Evolutionary conservation across 2,113 vertebrate species (phyloP), one percentile per base, ranked within the genome.

Genomic region (Hyperopisus bebe): DNA sequence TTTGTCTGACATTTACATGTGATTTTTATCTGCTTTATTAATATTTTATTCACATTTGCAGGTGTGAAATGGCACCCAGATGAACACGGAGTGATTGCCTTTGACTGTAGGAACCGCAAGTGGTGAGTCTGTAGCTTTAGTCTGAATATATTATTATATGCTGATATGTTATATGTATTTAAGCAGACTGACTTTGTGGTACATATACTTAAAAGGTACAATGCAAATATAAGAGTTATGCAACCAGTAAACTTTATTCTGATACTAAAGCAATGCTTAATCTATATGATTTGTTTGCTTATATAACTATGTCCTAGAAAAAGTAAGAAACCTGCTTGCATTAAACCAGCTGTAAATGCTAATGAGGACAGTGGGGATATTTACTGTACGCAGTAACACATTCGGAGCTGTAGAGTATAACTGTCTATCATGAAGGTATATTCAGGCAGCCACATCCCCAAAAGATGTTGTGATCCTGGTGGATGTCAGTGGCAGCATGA

Each of bases 51-150:
- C 82, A 42, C 86, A 50, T n/a, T 88, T 9, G 80, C 0, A 99
- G 98, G 98, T 90, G 98, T 99, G 93, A 99, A 99, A 94, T 99
- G 98, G 98, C 96, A 99, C 92, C 97, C 98, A 44, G 98, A 99
- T 94, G 98, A 99, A 91, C 98, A 99, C 85, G 98, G 98, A 51
- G 98, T 99, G 53, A 99, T 99, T 90, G 97, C 97, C 0, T 99
- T 99, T 93, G 98, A 99, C 95, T 99, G 98, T 93, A 97, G 98
- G 94, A 99, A 99, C 94, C 95, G 98, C 92, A 99, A 99, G 95
- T 99, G 98, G 98, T 99, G 96, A 95, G 58, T 86, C 19, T 44
- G 24, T 27, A 42, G 10, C 19, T 39, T 51, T 21, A 17, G 13
- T 10, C 24, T 17, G 5, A 31, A 51, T 39, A 66, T 5, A 70